These are phyloP conservation scores for Bradysia coprophila DNA, from an alignment of 1,140 invertebrate genomes.

Conservation along the genomic window DNA sequence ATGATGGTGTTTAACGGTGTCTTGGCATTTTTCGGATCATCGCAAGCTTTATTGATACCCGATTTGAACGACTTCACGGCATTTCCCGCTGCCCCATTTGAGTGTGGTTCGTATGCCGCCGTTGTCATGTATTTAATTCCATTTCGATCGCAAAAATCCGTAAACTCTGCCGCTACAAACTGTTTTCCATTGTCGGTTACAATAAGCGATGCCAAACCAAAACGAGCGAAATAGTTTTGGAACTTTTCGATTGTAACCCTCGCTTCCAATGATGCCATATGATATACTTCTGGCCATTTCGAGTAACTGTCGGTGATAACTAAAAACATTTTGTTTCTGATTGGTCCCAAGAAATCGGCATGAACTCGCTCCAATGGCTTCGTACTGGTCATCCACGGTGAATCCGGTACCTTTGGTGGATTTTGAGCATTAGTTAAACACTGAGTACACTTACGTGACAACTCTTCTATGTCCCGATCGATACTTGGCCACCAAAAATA, in stretches of 20 bases:
- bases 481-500: too few relatives aligned
- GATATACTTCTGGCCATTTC: conserved; percentile 6
- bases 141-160: conserved; percentile 4
- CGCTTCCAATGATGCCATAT: conserved; percentile 5
- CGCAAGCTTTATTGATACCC: conserved; percentile 1
- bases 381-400: conserved; percentile 3
- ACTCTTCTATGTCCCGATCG: too few relatives aligned
- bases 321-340: conserved; percentile 18
- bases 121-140: conserved; percentile 10
- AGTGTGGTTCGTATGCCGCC: conserved; percentile 10
- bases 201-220: conserved; percentile 6
- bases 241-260: conserved; percentile 5
- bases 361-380: too few relatives aligned
- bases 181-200: conserved; percentile 9
- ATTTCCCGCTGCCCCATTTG: conserved; percentile 16
- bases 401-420: not conserved
- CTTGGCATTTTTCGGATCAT: conserved; percentile 1
- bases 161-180: conserved; percentile 6
- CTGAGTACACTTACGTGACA: too few relatives aligned
- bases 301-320: conserved; percentile 12
- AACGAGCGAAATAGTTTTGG: conserved; percentile 8
- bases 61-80: conserved; percentile 5
- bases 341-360: conserved; percentile 27
- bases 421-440: conserved; percentile 3
- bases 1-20: conserved; percentile 1